Conservation (phyloP, 2,797 vertebrate genomes). For the Acanthiza pusilla region DNA sequence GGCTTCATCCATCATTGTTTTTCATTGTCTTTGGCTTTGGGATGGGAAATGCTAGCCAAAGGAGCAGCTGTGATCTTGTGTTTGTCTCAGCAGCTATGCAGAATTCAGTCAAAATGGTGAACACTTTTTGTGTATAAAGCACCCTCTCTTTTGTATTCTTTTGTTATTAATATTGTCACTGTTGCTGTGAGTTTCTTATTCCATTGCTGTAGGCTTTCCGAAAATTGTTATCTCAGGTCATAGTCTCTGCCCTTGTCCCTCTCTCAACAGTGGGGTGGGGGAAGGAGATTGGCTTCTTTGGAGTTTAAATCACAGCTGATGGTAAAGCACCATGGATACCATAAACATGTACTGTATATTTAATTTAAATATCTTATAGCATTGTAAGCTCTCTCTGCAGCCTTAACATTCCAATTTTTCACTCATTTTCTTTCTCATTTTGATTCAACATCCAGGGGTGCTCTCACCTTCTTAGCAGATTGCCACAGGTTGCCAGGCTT, state of each 20-base stretch:
- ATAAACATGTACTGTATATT: neutral
- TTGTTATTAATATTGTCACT: neutral
- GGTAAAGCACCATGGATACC: too few relatives aligned
- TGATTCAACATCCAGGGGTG: neutral
- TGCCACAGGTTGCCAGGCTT: neutral
- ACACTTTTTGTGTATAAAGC: neutral
- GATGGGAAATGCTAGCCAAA: fast-evolving
- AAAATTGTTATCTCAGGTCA: neutral
- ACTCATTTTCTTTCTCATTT: neutral
- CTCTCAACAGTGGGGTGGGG: neutral
- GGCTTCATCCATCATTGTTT: fast-evolving
- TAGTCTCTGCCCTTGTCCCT: neutral
- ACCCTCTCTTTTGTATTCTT: neutral
- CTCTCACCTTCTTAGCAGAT: neutral
- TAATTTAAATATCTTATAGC: neutral
- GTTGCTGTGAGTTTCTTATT: neutral
- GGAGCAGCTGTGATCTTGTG: fast-evolving
- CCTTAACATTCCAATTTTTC: neutral
- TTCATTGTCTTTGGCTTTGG: neutral
- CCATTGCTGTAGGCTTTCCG: neutral
- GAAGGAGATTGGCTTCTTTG: neutral
- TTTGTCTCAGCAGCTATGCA: neutral
- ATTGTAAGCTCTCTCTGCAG: neutral
- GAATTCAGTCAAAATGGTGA: neutral
- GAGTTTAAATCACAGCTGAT: neutral